These are phyloP conservation scores for Thyatira batis DNA, from an alignment of 2,888 invertebrate genomes.

Conservation along the genomic window DNA sequence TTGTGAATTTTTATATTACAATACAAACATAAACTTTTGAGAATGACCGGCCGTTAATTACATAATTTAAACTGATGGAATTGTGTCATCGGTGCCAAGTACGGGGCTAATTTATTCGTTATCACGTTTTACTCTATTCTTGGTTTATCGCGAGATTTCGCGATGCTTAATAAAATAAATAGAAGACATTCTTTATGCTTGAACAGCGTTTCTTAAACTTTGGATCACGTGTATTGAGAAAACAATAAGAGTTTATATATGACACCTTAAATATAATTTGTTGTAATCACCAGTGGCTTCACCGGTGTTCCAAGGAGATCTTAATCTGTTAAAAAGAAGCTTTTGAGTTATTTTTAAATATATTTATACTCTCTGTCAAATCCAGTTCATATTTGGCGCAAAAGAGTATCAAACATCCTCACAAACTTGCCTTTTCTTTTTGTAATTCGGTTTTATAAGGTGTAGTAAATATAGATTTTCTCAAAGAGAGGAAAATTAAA, in stretches of 20 bases:
- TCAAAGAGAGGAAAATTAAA: background rate
- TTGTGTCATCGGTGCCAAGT: slow-evolving; percentile 39
- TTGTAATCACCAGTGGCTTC: no score
- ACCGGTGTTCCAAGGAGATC: no score
- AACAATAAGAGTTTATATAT: no score
- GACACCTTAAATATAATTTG: no score
- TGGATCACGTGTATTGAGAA: no score
- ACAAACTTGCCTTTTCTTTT: no score
- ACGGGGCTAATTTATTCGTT: slow-evolving; percentile 40
- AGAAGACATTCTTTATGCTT: background rate
- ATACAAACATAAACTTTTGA: slow-evolving; percentile 55
- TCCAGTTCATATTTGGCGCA: no score
- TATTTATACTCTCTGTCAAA: no score
- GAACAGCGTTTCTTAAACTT: background rate
- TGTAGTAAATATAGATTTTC: background rate
- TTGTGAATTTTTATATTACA: slow-evolving; percentile 59
- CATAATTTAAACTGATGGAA: slow-evolving; percentile 34
- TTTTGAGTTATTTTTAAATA: no score
- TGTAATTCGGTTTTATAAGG: no score
- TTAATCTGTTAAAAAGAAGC: no score
- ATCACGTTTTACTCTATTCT: slow-evolving; percentile 37
- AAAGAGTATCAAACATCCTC: no score
- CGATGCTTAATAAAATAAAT: slow-evolving; percentile 6
- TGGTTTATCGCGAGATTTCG: slow-evolving; percentile 7
- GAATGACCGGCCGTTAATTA: slow-evolving; percentile 42